phyloP scores from a whole-genome alignment of 2,797 vertebrate genomes.

The Tenualosa thibaudeaui region DNA sequence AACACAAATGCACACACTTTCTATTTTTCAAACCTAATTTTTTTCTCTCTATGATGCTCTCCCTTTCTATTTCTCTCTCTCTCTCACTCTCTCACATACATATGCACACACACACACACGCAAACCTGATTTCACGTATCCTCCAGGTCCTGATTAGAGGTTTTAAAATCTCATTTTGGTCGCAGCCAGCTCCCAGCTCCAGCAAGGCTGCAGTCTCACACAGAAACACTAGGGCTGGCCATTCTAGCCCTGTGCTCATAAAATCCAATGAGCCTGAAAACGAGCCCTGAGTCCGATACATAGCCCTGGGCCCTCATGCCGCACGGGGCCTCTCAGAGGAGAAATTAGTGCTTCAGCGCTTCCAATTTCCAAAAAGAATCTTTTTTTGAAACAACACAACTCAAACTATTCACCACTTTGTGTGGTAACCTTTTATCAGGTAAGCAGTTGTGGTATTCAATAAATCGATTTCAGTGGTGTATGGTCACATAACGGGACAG shows the following conservation, averaged over 20 bases:
- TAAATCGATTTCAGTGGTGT: no score
- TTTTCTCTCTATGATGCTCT: neutral
- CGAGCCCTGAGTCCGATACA: neutral
- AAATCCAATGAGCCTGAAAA: conserved; percentile 12
- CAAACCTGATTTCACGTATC: conserved; percentile 8
- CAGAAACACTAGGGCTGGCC: neutral
- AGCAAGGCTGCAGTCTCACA: neutral
- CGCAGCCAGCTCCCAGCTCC: conserved; percentile 11
- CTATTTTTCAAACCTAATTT: neutral
- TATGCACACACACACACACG: neutral
- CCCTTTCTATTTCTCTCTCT: neutral
- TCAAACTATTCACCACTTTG: no score
- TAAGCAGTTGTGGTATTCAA: no score
- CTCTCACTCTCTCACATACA: neutral
- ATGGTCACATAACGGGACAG: no score
- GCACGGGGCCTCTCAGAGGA: conserved; percentile 5
- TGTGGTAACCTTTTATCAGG: no score
- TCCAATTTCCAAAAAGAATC: neutral
- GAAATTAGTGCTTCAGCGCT: neutral
- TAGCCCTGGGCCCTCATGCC: neutral
- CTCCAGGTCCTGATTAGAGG: conserved; percentile 19
- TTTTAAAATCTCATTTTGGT: conserved; percentile 22
- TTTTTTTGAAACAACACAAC: no score
- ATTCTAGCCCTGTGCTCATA: neutral
- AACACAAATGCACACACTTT: neutral